Evolutionary conservation across 1,140 invertebrate genomes (phyloP).

Genomic region (Listronotus bonariensis): DNA sequence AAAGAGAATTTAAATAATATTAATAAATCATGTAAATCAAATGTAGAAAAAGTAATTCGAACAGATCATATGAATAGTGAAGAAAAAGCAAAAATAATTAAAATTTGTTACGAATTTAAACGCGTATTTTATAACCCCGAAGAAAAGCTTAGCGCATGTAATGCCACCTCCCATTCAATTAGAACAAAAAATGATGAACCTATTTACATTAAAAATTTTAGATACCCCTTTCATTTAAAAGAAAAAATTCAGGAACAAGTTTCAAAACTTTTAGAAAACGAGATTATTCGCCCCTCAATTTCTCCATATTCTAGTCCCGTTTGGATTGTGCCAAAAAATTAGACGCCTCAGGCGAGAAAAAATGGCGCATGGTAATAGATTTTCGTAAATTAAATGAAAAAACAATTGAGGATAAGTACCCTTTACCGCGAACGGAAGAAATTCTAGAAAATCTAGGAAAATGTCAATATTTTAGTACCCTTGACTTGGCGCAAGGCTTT

Average conservation of each 20-base stretch:
- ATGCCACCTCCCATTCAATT: slow-evolving; percentile 12
- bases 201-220: slow-evolving; percentile 3
- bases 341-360: slow-evolving; percentile 21
- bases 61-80: slow-evolving; percentile 18
- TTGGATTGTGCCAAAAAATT: slow-evolving; percentile 21
- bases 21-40: neutral
- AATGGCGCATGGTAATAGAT: slow-evolving; percentile 22
- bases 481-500: slow-evolving; percentile 41
- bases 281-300: slow-evolving; percentile 8
- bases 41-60: slow-evolving; percentile 10
- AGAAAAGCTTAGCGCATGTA: slow-evolving; percentile 8
- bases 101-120: slow-evolving; percentile 8
- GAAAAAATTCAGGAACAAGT: slow-evolving; percentile 14
- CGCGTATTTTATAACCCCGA: slow-evolving; percentile 6
- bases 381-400: slow-evolving; percentile 33
- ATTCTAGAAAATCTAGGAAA: slow-evolving; percentile 54
- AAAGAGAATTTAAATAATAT: neutral
- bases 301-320: slow-evolving; percentile 10
- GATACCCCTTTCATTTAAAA: slow-evolving; percentile 10
- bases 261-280: slow-evolving; percentile 1
- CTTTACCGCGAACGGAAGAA: slow-evolving; percentile 34
- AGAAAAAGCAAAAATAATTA: slow-evolving; percentile 15
- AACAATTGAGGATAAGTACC: slow-evolving; percentile 38
- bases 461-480: slow-evolving; percentile 47
- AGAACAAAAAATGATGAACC: slow-evolving; percentile 10